A percentile compares a stretch with the other conserved stretches of the same genome.
Conservation (phyloP, 2,113 vertebrate genomes). For the Bagarius yarrelli region DNA sequence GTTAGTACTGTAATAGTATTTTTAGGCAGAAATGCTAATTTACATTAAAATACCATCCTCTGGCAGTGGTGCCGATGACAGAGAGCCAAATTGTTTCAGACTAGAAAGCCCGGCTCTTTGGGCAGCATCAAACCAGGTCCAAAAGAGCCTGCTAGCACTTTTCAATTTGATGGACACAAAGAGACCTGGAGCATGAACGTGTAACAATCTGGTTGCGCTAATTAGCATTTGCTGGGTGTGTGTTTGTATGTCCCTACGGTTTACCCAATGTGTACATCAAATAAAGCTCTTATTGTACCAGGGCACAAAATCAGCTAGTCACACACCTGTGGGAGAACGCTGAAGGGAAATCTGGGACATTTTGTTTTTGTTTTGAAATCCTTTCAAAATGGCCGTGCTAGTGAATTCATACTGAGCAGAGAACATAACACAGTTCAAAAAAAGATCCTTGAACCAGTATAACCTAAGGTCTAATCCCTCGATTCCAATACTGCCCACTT, state of each 20-base stretch:
- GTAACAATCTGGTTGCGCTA: constrained; percentile 12
- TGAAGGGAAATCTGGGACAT: not conserved
- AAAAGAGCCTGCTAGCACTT: constrained; percentile 11
- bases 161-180: constrained; percentile 22
- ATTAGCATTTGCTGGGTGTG: constrained; percentile 13
- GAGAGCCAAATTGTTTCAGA: not conserved
- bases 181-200: constrained; percentile 23
- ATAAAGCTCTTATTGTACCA: constrained; percentile 21
- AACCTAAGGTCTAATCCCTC: not conserved
- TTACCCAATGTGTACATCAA: constrained; percentile 23
- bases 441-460: not conserved
- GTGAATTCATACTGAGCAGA: constrained; percentile 21
- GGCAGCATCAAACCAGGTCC: not conserved
- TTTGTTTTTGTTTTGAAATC: constrained; percentile 22
- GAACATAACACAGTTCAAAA: not conserved
- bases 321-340: constrained; percentile 19
- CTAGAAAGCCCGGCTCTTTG: not conserved
- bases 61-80: not conserved
- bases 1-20: no score
- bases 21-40: not conserved
- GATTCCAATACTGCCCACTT: not conserved
- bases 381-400: constrained; percentile 4
- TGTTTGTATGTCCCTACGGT: constrained; percentile 10
- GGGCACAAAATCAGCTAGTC: constrained; percentile 5
- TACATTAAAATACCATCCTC: not conserved